Evolutionary conservation across 1,140 invertebrate species (phyloP).

Genomic region (Hesperophylax magnus): DNA sequence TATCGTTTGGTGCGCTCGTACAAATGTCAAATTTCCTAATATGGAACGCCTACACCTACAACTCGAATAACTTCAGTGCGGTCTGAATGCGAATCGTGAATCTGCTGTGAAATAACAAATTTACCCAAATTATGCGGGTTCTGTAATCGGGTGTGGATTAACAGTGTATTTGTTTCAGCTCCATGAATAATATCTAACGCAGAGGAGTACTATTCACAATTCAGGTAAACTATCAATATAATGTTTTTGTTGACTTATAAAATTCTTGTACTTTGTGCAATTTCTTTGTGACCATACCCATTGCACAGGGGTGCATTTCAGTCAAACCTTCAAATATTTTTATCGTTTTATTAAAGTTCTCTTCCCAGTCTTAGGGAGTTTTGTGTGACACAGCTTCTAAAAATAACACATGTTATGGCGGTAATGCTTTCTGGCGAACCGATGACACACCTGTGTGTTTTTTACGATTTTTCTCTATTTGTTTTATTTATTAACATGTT

Average conservation of each 20-base stretch:
- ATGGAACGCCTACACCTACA: slow-evolving; percentile 37
- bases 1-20: background rate
- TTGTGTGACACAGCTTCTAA: slow-evolving; percentile 37
- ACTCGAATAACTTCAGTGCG: slow-evolving; percentile 41
- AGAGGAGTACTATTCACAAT: background rate
- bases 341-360: no score
- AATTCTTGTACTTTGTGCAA: background rate
- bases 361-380: background rate
- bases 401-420: slow-evolving; percentile 41
- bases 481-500: no score
- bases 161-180: slow-evolving; percentile 14
- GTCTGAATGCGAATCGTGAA: slow-evolving; percentile 1
- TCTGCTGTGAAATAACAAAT: slow-evolving; percentile 10
- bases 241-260: background rate
- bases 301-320: slow-evolving; percentile 34
- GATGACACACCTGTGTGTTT: slow-evolving; percentile 37
- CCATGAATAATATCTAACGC: slow-evolving; percentile 6
- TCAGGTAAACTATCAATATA: background rate
- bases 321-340: no score
- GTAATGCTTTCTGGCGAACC: slow-evolving; percentile 14
- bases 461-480: slow-evolving; percentile 3
- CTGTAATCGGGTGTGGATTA: slow-evolving; percentile 31
- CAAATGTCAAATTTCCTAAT: slow-evolving; percentile 44
- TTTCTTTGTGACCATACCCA: slow-evolving; percentile 12
- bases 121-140: slow-evolving; percentile 27